phyloP scores from a whole-genome alignment of 2,888 invertebrate species.

The Drosophila meridionalis region DNA sequence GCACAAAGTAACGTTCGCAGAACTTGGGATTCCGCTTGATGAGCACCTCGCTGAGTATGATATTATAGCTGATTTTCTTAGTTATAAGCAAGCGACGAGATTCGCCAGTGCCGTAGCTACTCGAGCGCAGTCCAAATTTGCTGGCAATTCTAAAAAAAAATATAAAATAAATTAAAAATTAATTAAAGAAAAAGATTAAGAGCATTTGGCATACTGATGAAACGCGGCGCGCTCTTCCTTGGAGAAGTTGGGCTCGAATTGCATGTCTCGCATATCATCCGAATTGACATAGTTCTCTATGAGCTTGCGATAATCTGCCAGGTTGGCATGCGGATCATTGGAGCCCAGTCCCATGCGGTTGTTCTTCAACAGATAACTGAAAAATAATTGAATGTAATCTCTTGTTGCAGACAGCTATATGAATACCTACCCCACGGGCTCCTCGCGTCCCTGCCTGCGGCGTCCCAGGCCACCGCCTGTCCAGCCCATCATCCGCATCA shows the following conservation, averaged over 20 bases:
- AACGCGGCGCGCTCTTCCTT: conserved; percentile 88
- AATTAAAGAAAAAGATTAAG: no score
- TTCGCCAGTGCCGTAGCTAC: conserved; percentile 86
- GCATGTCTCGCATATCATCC: conserved; percentile 87
- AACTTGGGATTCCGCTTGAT: conserved; percentile 75
- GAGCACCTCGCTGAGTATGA: conserved; percentile 80
- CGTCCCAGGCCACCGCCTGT: conserved; percentile 89
- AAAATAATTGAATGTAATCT: conserved; percentile 2
- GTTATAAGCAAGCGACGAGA: conserved; percentile 83
- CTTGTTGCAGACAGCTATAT: neutral
- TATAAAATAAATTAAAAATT: neutral
- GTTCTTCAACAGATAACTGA: conserved; percentile 82
- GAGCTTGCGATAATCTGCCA: conserved; percentile 73
- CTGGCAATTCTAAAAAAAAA: conserved; percentile 31
- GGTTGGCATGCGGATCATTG: conserved; percentile 30
- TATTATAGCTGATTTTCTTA: conserved; percentile 76
- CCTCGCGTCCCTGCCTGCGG: conserved; percentile 87
- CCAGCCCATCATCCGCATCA: conserved; percentile 91
- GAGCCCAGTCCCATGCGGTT: conserved; percentile 83
- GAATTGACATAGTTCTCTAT: conserved; percentile 85
- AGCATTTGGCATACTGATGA: conserved; percentile 85
- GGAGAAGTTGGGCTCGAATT: conserved; percentile 87
- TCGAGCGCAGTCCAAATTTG: conserved; percentile 85
- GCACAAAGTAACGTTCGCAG: conserved; percentile 82
- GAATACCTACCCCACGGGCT: conserved; percentile 86